These are phyloP conservation scores for Drepanosiphum platanoidis DNA, from an alignment of 2,888 invertebrate species.

Conservation along the genomic window DNA sequence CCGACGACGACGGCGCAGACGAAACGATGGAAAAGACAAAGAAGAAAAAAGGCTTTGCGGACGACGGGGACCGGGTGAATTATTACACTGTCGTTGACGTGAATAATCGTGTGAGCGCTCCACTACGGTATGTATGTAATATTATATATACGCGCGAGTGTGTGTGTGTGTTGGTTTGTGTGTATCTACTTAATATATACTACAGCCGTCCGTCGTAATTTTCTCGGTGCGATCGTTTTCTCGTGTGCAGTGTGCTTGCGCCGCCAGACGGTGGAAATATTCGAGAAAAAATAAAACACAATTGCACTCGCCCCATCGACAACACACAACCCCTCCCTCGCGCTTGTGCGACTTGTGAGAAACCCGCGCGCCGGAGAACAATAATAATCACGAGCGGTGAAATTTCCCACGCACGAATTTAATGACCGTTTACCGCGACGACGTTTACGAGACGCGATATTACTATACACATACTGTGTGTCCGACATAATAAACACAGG, in stretches of 20 bases:
- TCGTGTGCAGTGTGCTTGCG: not conserved
- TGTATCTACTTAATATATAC: not conserved
- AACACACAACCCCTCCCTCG: not conserved
- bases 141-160: not conserved
- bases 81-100: not conserved
- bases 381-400: conserved; percentile 37
- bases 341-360: conserved; percentile 34
- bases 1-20: not conserved
- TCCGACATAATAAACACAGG: not conserved
- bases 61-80: not conserved
- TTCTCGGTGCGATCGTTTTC: not conserved
- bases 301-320: conserved; percentile 1
- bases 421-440: conserved; percentile 56
- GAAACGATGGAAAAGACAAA: not conserved
- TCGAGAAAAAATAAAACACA: not conserved
- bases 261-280: not conserved
- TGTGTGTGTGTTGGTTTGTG: not conserved
- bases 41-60: too few relatives aligned
- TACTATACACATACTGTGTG: not conserved
- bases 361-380: not conserved
- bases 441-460: conserved; percentile 11
- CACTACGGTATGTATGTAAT: not conserved
- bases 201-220: conserved; percentile 6
- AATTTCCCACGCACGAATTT: conserved; percentile 56
- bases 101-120: conserved; percentile 6